phyloP scores from a whole-genome alignment of 1,140 invertebrate genomes.

The Drosophila triauraria region DNA sequence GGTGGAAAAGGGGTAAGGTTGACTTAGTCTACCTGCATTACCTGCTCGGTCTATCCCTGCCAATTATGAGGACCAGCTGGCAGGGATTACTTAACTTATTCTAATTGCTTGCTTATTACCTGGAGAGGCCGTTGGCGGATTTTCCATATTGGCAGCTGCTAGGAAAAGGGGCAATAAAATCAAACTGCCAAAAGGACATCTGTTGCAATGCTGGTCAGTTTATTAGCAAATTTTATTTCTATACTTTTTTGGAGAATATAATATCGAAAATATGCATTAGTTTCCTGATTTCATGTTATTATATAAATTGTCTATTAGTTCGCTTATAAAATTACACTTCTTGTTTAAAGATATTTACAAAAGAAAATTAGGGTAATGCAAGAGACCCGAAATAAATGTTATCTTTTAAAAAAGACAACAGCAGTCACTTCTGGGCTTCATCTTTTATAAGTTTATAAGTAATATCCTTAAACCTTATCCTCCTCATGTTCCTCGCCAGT shows the following conservation, averaged over 20 bases:
- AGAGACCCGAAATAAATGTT: background rate
- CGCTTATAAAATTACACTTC: background rate
- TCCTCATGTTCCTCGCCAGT: conserved; percentile 7
- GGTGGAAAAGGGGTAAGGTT: background rate
- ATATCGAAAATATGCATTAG: background rate
- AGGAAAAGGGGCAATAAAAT: conserved; percentile 17
- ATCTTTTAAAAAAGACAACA: background rate
- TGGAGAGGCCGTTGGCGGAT: conserved; percentile 18
- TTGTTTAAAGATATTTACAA: background rate
- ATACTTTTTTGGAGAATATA: background rate
- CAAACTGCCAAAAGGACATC: background rate
- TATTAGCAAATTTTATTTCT: background rate
- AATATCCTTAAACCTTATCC: background rate
- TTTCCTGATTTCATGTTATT: background rate
- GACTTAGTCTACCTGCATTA: background rate
- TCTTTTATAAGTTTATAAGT: background rate
- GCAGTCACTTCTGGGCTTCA: background rate
- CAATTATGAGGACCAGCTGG: background rate
- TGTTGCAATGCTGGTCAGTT: background rate
- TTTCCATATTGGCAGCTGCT: conserved; percentile 43
- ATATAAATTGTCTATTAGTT: background rate
- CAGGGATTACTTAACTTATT: conserved; percentile 14
- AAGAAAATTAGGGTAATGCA: background rate
- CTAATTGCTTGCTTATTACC: conserved; percentile 46
- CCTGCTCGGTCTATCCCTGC: background rate